Evolutionary conservation across 2,113 vertebrate species (phyloP).

Genomic region (Forbesichthys papilliferus): DNA sequence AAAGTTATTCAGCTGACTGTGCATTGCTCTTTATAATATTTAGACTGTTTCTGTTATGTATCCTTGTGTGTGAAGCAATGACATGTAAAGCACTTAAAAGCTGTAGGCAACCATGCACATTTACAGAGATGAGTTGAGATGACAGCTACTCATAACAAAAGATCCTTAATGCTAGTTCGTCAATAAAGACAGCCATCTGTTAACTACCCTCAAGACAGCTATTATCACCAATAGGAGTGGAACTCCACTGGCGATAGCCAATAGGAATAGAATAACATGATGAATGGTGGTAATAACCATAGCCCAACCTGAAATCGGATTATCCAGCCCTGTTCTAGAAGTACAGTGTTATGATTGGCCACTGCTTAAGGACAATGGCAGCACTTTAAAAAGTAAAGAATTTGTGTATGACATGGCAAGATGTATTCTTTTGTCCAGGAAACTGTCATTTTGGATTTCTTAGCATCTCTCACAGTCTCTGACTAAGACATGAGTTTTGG

Average conservation of each 20-base stretch:
- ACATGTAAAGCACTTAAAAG: neutral
- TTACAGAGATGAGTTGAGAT: neutral
- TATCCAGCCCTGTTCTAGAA: conserved; percentile 3
- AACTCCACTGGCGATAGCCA: neutral
- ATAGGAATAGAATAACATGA: neutral
- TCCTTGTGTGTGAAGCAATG: neutral
- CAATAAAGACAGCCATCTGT: neutral
- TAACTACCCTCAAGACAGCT: neutral
- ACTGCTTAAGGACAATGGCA: neutral
- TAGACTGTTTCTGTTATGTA: neutral
- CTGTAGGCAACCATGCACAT: neutral
- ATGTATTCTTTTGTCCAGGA: neutral
- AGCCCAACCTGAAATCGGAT: conserved; percentile 3
- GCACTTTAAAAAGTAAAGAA: neutral
- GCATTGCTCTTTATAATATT: conserved; percentile 21
- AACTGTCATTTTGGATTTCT: neutral
- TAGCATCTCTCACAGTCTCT: no score
- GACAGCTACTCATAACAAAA: neutral
- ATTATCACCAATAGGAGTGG: neutral
- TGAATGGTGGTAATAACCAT: conserved; percentile 1
- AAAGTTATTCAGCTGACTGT: conserved; percentile 39
- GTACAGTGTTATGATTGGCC: neutral
- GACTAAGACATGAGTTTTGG: no score
- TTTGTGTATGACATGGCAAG: neutral
- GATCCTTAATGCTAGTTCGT: neutral